Conservation (phyloP, 2,797 vertebrate genomes). For the Artibeus lituratus region DNA sequence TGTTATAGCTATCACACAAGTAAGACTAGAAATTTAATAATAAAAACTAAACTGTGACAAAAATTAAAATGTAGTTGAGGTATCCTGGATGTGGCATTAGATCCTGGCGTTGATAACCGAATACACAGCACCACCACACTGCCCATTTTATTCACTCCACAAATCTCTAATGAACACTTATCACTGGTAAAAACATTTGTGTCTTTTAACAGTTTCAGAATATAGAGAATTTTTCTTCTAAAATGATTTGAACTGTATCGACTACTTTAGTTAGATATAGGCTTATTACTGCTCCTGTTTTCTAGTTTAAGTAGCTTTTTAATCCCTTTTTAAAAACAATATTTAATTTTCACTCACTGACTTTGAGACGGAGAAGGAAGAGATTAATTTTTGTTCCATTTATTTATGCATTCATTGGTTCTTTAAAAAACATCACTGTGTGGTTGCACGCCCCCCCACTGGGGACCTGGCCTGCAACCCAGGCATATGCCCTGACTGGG, state of each 20-base stretch:
- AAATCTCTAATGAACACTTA: neutral
- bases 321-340: neutral
- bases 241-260: neutral
- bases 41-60: neutral
- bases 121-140: neutral
- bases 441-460: too few relatives aligned
- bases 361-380: neutral
- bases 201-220: neutral
- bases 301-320: neutral
- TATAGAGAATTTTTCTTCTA: neutral
- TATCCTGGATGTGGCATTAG: neutral
- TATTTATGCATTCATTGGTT: neutral
- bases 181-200: neutral
- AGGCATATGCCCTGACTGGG: too few relatives aligned
- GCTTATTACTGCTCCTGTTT: neutral
- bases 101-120: neutral
- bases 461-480: too few relatives aligned
- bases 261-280: neutral
- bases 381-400: neutral
- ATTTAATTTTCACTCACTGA: neutral
- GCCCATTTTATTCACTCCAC: neutral
- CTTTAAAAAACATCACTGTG: too few relatives aligned
- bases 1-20: neutral
- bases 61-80: constrained; percentile 1
- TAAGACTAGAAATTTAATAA: neutral